These are phyloP conservation scores for Actinostola sp. DNA, from an alignment of 92 coral and sea anemone species.

Conservation along the genomic window DNA sequence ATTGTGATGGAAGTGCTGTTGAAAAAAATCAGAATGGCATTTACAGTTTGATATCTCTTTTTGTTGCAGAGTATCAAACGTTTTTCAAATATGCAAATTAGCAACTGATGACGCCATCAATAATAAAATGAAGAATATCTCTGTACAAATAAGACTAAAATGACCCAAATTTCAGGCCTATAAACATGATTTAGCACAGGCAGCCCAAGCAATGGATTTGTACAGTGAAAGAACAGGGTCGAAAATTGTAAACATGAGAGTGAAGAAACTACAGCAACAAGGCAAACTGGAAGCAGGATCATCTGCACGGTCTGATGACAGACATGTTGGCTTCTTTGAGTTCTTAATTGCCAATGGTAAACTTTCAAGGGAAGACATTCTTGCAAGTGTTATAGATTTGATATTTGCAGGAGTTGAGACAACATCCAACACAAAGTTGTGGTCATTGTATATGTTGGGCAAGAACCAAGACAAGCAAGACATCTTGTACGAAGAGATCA, in stretches of 20 bases:
- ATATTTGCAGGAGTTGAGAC: constrained; percentile 80
- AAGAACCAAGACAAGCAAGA: constrained; percentile 71
- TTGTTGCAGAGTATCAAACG: no score
- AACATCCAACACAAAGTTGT: constrained; percentile 64
- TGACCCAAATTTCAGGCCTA: no score
- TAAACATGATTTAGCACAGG: constrained; percentile 55
- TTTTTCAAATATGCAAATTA: no score
- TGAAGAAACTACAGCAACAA: constrained; percentile 35
- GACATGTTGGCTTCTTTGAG: constrained; percentile 40
- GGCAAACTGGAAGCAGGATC: not conserved
- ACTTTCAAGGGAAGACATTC: constrained; percentile 57
- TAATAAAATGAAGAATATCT: no score
- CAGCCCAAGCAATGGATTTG: constrained; percentile 51
- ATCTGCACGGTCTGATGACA: not conserved
- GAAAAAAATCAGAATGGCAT: no score
- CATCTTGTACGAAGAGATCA: constrained; percentile 53
- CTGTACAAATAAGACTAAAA: no score
- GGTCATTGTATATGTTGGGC: constrained; percentile 64
- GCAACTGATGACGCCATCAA: no score
- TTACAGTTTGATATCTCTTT: no score
- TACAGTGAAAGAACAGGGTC: constrained; percentile 49
- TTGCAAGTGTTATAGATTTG: constrained; percentile 65
- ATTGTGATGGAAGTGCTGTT: no score
- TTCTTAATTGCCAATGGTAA: constrained; percentile 39
- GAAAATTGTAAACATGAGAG: constrained; percentile 52